A percentile compares a stretch with the other conserved stretches of the same genome.
Conservation (phyloP, 2,888 invertebrate genomes). For the Erebia epiphron region DNA sequence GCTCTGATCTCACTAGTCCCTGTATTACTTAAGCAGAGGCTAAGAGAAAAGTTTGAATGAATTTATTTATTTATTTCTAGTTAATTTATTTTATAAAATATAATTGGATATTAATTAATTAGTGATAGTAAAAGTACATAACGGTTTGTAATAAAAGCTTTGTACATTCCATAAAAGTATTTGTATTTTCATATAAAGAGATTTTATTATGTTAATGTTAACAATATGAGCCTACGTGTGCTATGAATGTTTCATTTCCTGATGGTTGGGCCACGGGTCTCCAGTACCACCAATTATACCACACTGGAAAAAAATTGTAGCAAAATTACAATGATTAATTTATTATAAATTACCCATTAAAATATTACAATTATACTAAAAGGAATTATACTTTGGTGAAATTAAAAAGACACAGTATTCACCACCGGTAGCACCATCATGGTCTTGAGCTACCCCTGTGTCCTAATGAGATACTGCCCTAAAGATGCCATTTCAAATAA, state of each 20-base stretch:
- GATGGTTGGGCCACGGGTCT: constrained; percentile 85
- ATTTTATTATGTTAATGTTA: constrained; percentile 54
- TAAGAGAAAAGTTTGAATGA: constrained; percentile 90
- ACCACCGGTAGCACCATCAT: too few relatives aligned
- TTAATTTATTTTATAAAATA: constrained; percentile 58
- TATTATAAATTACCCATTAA: too few relatives aligned
- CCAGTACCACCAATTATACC: constrained; percentile 95
- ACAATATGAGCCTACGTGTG: constrained; percentile 89
- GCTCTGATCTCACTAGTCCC: constrained; percentile 94
- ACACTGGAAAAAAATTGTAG: constrained; percentile 83
- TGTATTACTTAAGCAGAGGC: constrained; percentile 91
- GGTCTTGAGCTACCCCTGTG: too few relatives aligned
- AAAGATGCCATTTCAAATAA: too few relatives aligned
- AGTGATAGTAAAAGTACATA: background rate
- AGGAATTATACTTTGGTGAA: too few relatives aligned
- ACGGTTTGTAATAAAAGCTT: constrained; percentile 54
- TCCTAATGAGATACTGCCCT: too few relatives aligned
- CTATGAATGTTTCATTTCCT: constrained; percentile 84
- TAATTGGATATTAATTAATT: constrained; percentile 29
- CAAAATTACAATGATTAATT: background rate
- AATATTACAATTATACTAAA: too few relatives aligned
- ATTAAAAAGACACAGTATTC: too few relatives aligned
- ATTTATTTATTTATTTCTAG: constrained; percentile 56
- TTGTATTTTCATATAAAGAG: background rate
- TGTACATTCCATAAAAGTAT: constrained; percentile 61